phyloP scores from a whole-genome alignment of 2,888 invertebrate species.

The Oxyscelio sp. region DNA sequence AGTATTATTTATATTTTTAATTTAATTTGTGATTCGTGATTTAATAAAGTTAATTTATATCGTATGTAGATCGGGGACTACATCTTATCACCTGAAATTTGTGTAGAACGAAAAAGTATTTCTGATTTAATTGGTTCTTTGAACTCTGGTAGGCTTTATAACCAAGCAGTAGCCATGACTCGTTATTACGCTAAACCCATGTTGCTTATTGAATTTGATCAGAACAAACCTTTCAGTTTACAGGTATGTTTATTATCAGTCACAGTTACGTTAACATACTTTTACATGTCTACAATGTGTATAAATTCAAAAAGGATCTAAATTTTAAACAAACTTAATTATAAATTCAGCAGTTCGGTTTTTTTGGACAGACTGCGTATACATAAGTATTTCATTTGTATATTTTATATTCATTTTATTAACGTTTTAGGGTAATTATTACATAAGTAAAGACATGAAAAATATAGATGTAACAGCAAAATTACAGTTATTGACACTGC shows the following conservation, averaged over 20 bases:
- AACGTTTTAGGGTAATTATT: constrained; percentile 95
- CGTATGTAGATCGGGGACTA: constrained; percentile 99
- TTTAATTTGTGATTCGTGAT: too few relatives aligned
- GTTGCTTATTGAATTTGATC: constrained; percentile 98
- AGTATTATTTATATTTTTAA: too few relatives aligned
- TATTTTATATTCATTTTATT: too few relatives aligned
- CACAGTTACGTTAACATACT: too few relatives aligned
- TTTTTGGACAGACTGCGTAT: too few relatives aligned
- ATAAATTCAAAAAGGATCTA: too few relatives aligned
- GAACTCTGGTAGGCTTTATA: constrained; percentile 97
- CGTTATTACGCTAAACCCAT: constrained; percentile 96
- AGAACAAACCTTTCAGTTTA: constrained; percentile 96
- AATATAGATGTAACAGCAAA: constrained; percentile 95
- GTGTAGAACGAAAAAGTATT: constrained; percentile 98
- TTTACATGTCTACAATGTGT: constrained; percentile 78
- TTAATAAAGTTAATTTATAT: too few relatives aligned
- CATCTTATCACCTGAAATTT: constrained; percentile 98
- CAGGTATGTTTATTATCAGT: constrained; percentile 92
- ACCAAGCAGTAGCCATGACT: constrained; percentile 98
- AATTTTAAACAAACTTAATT: too few relatives aligned
- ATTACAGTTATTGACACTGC: constrained; percentile 96
- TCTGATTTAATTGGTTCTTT: constrained; percentile 98
- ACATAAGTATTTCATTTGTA: too few relatives aligned
- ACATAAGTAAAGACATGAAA: constrained; percentile 93
- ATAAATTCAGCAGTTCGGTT: too few relatives aligned